phyloP scores from a whole-genome alignment of 2,888 invertebrate species.

The Agrilus mali region DNA sequence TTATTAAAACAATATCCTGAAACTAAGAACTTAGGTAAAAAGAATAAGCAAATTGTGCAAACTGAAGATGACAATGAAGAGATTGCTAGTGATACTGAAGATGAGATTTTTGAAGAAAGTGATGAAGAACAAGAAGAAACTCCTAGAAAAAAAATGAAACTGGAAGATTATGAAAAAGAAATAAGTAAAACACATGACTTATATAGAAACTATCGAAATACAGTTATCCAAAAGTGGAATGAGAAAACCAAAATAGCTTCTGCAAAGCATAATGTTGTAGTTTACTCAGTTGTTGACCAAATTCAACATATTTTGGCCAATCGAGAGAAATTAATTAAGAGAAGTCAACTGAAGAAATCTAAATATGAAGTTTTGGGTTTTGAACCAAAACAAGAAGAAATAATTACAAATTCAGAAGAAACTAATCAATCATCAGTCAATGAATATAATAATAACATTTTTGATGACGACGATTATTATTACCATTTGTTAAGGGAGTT shows the following conservation, averaged over 20 bases:
- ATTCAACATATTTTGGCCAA: slow-evolving; percentile 77
- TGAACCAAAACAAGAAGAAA: slow-evolving; percentile 3
- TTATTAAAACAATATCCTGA: slow-evolving; percentile 55
- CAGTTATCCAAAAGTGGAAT: slow-evolving; percentile 87
- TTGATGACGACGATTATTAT: slow-evolving; percentile 96
- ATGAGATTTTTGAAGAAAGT: slow-evolving; percentile 33
- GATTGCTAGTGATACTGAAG: slow-evolving; percentile 48
- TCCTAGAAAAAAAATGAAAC: slow-evolving; percentile 39
- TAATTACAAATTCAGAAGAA: slow-evolving; percentile 8
- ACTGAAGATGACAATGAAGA: slow-evolving; percentile 43
- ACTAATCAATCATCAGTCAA: slow-evolving; percentile 12
- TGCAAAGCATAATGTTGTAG: slow-evolving; percentile 42
- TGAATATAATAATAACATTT: slow-evolving; percentile 67
- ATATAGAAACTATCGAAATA: slow-evolving; percentile 59
- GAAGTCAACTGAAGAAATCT: slow-evolving; percentile 69
- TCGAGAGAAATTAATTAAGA: slow-evolving; percentile 57
- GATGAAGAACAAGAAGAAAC: slow-evolving; percentile 22
- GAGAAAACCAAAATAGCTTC: slow-evolving; percentile 74
- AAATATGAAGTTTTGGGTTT: slow-evolving; percentile 59
- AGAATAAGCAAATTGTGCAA: neutral
- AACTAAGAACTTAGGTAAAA: slow-evolving; percentile 40
- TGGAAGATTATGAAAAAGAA: slow-evolving; percentile 45
- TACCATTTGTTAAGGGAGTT: slow-evolving; percentile 84
- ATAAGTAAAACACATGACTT: slow-evolving; percentile 44
- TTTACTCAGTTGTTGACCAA: slow-evolving; percentile 54